Base-by-base conservation (phyloP, 2,113 vertebrate species). In the Carettochelys insculpta region DNA sequence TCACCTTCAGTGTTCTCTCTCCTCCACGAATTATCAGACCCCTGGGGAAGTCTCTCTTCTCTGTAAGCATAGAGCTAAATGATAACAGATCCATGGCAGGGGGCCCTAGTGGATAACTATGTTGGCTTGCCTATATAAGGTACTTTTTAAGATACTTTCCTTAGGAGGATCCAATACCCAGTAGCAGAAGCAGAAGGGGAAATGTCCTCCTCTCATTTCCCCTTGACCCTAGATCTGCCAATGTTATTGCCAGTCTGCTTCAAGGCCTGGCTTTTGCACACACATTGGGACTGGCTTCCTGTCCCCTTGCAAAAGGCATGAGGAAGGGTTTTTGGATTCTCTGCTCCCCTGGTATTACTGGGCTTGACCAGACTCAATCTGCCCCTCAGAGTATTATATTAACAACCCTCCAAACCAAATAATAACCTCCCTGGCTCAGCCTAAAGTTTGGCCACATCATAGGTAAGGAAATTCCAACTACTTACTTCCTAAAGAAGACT, bases 251-350 rank as follows among this genome's bases (percentile, higher is more conserved):
- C 27, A 56, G 11, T 29, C 25, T 56, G 54, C 54, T 56, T 25
- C 6, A 25, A 54, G 17, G 31, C 58, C 22, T 88, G 14, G 16
- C 31, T 31, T 61, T 34, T 5, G 6, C 56, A 8, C 14, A 45
- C 31, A 16, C 4, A 5, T 34, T 11, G 41, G 38, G 2, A 47
- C 71, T 27, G 88, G 20, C 12, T 12, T 29, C 75, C 22, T 48
- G 7, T 27, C 19, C 65, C 88, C 38, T 82, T 0, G 0, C 61
- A 14, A 86, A 85, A 8, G 3, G 6, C 1, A 17, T 80, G 19
- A 65, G 58, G 58, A 8, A 51, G 19, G 31, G 80, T 78, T 22
- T 43, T 3, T 48, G 10, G 38, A 92, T 48, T 61, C 38, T 71
- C 19, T 13, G 1, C 31, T 85, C 3, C 10, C 1, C 1, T 47